A percentile compares a stretch with the other conserved stretches of the same genome.
These are phyloP conservation scores for Mus musculus DNA, from an alignment of 2,113 vertebrate genomes.

Conservation along the genomic window GRCm39 chr2:112748501-112749000, in stretches of 20 bases:
- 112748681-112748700: background rate
- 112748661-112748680: background rate
- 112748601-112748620: background rate
- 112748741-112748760: background rate
- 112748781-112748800: background rate
- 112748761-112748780: background rate
- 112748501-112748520: background rate
- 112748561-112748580: background rate
- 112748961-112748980: background rate
- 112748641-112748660: no score
- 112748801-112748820: background rate
- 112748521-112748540: no score
- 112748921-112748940: background rate
- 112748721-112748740: conserved; percentile 4
- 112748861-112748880: background rate
- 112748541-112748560: no score
- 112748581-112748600: background rate
- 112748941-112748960: background rate
- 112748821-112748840: background rate
- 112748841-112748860: background rate
- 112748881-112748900: background rate
- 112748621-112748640: background rate
- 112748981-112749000: background rate
- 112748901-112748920: background rate
- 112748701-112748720: background rate